Conservation (phyloP, 2,797 vertebrate genomes). For the Semotilus atromaculatus region DNA sequence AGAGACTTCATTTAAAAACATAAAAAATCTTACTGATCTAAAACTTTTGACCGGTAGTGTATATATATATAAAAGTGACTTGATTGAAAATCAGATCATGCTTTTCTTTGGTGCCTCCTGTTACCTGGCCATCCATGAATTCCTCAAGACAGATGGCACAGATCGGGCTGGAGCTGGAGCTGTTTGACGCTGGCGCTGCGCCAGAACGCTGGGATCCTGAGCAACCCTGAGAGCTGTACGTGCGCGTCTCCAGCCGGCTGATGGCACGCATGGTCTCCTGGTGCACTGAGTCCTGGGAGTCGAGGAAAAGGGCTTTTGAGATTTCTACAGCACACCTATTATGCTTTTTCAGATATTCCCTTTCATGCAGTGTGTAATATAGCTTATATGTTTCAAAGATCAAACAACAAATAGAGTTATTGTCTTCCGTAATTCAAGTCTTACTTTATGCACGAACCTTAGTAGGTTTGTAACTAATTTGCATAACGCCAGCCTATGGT, state of each 20-base stretch:
- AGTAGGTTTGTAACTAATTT: not conserved
- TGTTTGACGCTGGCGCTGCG: constrained; percentile 81
- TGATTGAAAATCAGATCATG: not conserved
- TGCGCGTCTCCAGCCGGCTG: constrained; percentile 86
- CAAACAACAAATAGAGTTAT: not conserved
- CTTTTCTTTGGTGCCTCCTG: constrained; percentile 12
- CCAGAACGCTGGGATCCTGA: constrained; percentile 73
- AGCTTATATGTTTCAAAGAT: too few relatives aligned
- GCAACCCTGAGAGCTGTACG: constrained; percentile 82
- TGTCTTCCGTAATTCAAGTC: not conserved
- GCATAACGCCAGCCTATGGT: not conserved
- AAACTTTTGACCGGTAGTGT: too few relatives aligned
- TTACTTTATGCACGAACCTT: not conserved
- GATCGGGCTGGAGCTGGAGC: constrained; percentile 89
- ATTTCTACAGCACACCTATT: not conserved
- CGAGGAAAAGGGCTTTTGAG: not conserved
- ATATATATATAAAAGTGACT: too few relatives aligned
- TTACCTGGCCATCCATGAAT: constrained; percentile 95
- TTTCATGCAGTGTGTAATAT: not conserved
- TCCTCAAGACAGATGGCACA: constrained; percentile 97
- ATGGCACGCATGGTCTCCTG: constrained; percentile 93
- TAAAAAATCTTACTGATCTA: too few relatives aligned
- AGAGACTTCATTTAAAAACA: too few relatives aligned
- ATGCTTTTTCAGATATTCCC: not conserved
- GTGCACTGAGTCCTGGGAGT: constrained; percentile 86